Base-by-base conservation (phyloP, 2,888 invertebrate species). In the Harpagoxenus sublaevis region DNA sequence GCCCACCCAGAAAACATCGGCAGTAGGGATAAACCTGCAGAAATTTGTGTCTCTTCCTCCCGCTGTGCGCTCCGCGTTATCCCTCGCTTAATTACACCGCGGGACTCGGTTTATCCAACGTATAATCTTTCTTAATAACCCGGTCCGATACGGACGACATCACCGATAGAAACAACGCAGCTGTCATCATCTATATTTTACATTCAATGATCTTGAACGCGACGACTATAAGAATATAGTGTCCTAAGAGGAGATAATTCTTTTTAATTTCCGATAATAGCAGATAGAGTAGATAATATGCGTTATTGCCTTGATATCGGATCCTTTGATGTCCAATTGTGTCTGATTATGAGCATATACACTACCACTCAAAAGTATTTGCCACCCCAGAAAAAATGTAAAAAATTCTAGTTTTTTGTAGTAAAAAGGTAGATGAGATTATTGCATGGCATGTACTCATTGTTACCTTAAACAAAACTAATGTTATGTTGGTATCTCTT, bases 81-180 rank as follows among this genome's bases (percentile, higher is more conserved):
- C 84, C 83, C 88, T 77, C 89, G 92, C 88, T 91, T 91, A 92
- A 92, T 92, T 92, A 89, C 91, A 89, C 90, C 87, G 89, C 87
- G 89, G 89, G 86, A 90, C 88, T 84, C 84, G 83, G 88, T 90
- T 92, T 93, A 92, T 92, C 92, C 87, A 79, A 85, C 86, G 91
- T 89, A 89, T 84, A 91, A 93, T 93, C 93, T 91, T 85, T 89
- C 84, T 89, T 91, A 92, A 93, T 90, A 90, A 88, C 86, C 86
- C 84, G 83, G 79, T 66, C 75, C 55, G 83, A 83, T 81, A 78
- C 85, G 74, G 79, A 39, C 86, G 53, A 86, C 82, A 85, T 82
- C 88, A 89, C 3, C 28, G 45, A 88, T 87, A 86, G 89, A 88
- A 84, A 70, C 83, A 83, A 60, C 42, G 74, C 66, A 75, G 66